Conservation (phyloP, 2,113 vertebrate species). For the Anser cygnoides region DNA sequence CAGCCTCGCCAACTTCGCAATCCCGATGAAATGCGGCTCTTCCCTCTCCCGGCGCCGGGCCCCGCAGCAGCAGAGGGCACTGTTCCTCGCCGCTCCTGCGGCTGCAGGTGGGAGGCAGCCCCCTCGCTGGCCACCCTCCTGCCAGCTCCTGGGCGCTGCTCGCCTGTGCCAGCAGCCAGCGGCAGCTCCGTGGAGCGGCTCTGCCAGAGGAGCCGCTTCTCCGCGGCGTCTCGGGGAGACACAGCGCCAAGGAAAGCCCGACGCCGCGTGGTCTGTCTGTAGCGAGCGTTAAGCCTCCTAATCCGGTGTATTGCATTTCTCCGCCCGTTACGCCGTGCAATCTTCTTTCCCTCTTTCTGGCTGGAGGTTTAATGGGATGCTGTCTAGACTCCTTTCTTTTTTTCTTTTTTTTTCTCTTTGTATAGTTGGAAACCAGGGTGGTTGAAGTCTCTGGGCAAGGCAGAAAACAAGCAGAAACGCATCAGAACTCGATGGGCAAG, state of each 20-base stretch:
- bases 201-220: not conserved
- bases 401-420: not conserved
- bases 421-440: not conserved
- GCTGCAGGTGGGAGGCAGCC: not conserved
- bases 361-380: not conserved
- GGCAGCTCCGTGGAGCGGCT: accelerated
- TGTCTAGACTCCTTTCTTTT: not conserved
- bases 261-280: accelerated
- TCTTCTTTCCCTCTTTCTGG: not conserved
- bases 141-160: not conserved
- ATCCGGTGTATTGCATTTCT: not conserved
- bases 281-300: not conserved
- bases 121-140: not conserved
- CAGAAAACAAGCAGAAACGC: not conserved
- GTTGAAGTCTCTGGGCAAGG: not conserved
- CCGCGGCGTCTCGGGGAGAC: not conserved
- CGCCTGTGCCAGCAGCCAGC: accelerated
- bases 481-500: accelerated
- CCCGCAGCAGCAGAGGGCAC: constrained; percentile 40
- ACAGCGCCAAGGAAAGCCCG: accelerated
- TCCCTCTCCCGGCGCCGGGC: not conserved
- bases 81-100: not conserved
- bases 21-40: accelerated
- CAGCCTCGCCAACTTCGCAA: accelerated
- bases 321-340: not conserved